phyloP scores from a whole-genome alignment of 2,113 vertebrate genomes.

The Excalfactoria chinensis region DNA sequence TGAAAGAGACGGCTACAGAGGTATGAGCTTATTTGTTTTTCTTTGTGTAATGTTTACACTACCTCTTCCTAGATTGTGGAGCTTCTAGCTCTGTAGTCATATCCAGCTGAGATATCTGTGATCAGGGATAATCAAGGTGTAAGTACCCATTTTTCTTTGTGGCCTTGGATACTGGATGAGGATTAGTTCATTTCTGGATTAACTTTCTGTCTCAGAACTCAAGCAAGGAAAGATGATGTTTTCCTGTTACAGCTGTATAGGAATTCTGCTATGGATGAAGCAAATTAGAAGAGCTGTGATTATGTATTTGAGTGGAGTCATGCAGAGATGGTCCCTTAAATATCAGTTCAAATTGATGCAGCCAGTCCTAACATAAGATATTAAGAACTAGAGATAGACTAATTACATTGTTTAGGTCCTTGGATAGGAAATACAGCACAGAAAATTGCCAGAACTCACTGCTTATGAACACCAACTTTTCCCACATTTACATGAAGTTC shows the following conservation, averaged over 20 bases:
- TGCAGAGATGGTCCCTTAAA: neutral
- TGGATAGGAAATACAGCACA: neutral
- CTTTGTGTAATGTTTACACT: neutral
- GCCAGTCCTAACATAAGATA: neutral
- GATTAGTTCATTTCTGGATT: neutral
- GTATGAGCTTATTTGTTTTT: accelerated
- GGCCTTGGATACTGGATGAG: neutral
- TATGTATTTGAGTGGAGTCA: neutral
- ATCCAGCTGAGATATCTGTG: neutral
- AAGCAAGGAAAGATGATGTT: neutral
- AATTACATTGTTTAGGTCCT: neutral
- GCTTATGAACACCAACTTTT: neutral
- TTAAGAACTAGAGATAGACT: neutral
- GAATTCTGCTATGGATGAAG: neutral
- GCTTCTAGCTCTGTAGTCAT: neutral
- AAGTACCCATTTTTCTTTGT: neutral
- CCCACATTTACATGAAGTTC: neutral
- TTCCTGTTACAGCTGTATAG: neutral
- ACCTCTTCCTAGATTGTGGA: neutral
- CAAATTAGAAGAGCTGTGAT: neutral
- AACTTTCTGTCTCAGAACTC: neutral
- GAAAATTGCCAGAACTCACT: neutral
- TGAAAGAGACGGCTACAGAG: accelerated
- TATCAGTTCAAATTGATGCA: neutral
- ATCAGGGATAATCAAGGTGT: neutral